Percentiles rank a stretch among this genome's conserved stretches.
These are phyloP conservation scores for Musca domestica DNA, from an alignment of 1,140 invertebrate species.

Conservation along the genomic window DNA sequence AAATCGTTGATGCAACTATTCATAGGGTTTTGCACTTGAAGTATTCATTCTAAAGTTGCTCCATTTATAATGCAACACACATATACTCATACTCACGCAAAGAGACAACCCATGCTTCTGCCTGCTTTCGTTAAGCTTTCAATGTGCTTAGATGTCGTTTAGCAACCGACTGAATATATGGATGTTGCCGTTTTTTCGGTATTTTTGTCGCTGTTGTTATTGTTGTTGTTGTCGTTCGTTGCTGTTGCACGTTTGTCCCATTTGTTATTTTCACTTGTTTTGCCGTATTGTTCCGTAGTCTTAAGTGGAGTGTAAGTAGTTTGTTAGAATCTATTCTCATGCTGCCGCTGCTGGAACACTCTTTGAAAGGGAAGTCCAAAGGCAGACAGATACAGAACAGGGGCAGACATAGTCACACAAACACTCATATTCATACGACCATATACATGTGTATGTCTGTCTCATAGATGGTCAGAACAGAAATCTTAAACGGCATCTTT, in stretches of 20 bases:
- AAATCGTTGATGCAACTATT: neutral
- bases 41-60: slow-evolving; percentile 9
- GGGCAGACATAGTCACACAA: too few species aligned
- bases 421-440: too few species aligned
- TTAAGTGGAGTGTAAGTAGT: slow-evolving; percentile 4
- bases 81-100: neutral
- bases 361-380: neutral
- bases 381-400: neutral
- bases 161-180: neutral
- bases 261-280: slow-evolving; percentile 19
- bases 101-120: slow-evolving; percentile 1
- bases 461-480: too few species aligned
- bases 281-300: neutral
- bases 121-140: neutral
- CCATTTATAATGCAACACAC: slow-evolving; percentile 11
- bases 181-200: too few species aligned
- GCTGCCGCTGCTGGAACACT: neutral
- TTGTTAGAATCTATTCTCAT: slow-evolving; percentile 11
- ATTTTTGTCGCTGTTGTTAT: neutral
- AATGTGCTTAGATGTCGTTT: slow-evolving; percentile 3
- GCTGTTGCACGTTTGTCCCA: slow-evolving; percentile 10
- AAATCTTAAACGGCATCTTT: too few species aligned
- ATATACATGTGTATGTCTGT: too few species aligned
- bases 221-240: neutral
- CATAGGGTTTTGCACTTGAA: slow-evolving; percentile 15